These are phyloP conservation scores for Oryzias curvinotus DNA, from an alignment of 2,113 vertebrate genomes.

Conservation along the genomic window DNA sequence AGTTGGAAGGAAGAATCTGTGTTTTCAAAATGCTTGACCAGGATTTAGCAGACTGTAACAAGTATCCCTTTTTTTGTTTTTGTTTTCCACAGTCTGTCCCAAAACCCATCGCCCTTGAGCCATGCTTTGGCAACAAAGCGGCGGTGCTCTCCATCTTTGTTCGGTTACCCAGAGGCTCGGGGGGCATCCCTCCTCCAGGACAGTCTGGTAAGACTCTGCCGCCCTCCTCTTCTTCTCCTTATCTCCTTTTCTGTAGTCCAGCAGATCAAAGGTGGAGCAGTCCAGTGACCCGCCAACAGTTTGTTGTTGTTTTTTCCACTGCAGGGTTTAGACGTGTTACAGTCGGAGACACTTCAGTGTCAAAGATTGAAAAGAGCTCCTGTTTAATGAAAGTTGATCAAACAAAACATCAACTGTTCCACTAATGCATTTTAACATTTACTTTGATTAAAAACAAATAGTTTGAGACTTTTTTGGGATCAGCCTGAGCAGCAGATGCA, in stretches of 20 bases:
- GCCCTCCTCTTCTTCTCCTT: slow-evolving; percentile 6
- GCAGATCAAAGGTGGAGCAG: no score
- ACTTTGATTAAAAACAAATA: no score
- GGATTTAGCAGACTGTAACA: slow-evolving; percentile 28
- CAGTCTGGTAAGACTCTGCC: slow-evolving; percentile 86
- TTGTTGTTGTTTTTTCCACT: no score
- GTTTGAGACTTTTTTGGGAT: no score
- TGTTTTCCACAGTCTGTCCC: slow-evolving; percentile 83
- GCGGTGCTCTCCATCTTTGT: slow-evolving; percentile 98
- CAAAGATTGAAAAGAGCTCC: no score
- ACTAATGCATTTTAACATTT: no score
- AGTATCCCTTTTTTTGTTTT: slow-evolving; percentile 19
- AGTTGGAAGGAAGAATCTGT: slow-evolving; percentile 27
- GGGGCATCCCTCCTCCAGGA: slow-evolving; percentile 94
- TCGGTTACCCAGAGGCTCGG: slow-evolving; percentile 89
- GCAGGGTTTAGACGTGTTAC: no score
- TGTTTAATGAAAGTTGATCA: no score
- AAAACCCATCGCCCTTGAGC: slow-evolving; percentile 97
- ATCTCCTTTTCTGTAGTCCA: background rate
- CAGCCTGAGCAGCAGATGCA: no score
- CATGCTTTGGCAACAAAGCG: slow-evolving; percentile 96
- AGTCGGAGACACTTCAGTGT: no score
- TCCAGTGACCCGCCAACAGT: no score
- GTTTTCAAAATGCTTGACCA: slow-evolving; percentile 30
- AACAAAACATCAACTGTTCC: no score